Percentiles rank a stretch among this genome's conserved stretches.
These are phyloP conservation scores for Gallinago undulata DNA, from an alignment of 2,113 vertebrate genomes.

Conservation along the genomic window DNA sequence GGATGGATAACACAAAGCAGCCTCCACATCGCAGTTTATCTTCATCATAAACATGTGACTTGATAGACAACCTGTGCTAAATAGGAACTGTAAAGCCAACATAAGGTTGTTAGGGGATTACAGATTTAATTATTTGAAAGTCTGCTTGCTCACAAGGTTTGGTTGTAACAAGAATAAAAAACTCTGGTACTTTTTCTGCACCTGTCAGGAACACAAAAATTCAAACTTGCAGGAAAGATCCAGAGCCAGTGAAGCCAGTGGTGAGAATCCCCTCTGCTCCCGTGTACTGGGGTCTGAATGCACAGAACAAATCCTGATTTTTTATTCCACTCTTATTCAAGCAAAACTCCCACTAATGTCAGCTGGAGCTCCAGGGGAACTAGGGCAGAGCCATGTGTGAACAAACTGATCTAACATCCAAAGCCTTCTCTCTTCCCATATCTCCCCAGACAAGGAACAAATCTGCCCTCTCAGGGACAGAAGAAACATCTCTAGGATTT, in stretches of 20 bases:
- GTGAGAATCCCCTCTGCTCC: neutral
- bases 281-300: neutral
- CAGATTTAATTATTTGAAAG: neutral
- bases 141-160: neutral
- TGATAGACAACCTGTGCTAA: conserved; percentile 44
- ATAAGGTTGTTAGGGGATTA: fast-evolving
- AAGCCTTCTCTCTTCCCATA: fast-evolving
- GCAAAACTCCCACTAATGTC: neutral
- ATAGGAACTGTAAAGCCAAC: conserved; percentile 18
- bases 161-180: neutral
- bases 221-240: neutral
- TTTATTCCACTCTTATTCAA: neutral
- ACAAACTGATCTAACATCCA: neutral
- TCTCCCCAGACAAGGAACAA: neutral
- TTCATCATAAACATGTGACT: conserved; percentile 51
- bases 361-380: neutral
- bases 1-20: conserved; percentile 6
- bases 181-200: neutral
- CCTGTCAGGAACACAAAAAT: neutral
- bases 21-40: conserved; percentile 7
- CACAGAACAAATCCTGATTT: neutral
- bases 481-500: neutral
- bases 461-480: neutral
- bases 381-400: neutral
- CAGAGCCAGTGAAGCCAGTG: neutral